Base-by-base conservation (phyloP, 2,797 vertebrate species). In the Eptatretus atami region DNA sequence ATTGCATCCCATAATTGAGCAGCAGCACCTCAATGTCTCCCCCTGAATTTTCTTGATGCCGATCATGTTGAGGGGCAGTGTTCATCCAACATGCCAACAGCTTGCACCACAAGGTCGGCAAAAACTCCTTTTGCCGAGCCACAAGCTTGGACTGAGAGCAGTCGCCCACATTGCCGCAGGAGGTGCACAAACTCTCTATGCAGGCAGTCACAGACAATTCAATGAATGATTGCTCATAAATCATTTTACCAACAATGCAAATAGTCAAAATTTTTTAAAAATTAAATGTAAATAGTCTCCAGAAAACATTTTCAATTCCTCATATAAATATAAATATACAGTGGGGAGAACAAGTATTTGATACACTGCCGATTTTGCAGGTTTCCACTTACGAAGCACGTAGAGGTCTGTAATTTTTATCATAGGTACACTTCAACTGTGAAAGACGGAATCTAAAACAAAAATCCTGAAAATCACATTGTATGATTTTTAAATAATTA, bases 41-140 rank as follows among this genome's bases (percentile, higher is more conserved):
- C 92, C 92, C 67, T 96, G 90, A 61, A 95, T 86, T 71, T 98
- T 98, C 79, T 98, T 96, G 67, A 96, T 83, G 52, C 92, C 92
- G 1, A 96, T 98, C 86, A 94, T 96, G 72, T 98, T 98, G 67
- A 98, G 79, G 61, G 84, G 83, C 70, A 98, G 71, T 93, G 72
- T 12, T 87, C 84, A 0, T 98, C 92, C 44, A 96, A 72, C 75
- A 84, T 79, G 77, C 79, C 79, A 68, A 98, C 92, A 0, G 90
- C 92, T 1, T 98, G 84, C 31, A 98, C 90, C 24, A 96, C 92
- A 82, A 96, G 90, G 69, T 77, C 78, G 66, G 85, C 82, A 64
- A 98, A 71, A 96, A 87, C 0, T 75, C 81, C 69, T 98, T 98
- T 73, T 88, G 84, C 54, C 78, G 78, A 1, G 92, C 83, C 31